Evolutionary conservation across 2,888 invertebrate species (phyloP).

Genomic region (Blomia tropicalis): DNA sequence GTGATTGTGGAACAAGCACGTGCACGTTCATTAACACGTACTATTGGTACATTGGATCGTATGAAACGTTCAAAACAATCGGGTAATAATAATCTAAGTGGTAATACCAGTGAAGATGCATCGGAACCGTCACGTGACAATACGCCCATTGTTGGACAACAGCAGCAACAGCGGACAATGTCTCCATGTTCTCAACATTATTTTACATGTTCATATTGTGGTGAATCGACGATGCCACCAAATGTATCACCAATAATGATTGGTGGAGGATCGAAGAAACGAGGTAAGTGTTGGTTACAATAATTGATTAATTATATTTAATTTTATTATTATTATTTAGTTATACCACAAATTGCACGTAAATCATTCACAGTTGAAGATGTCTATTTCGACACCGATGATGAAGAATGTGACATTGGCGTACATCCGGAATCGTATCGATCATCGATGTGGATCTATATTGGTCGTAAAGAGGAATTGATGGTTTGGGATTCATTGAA

Average conservation of each 20-base stretch:
- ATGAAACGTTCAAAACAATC: neutral
- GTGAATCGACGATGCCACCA: constrained; percentile 22
- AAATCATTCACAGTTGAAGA: constrained; percentile 24
- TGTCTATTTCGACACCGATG: constrained; percentile 22
- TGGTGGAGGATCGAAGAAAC: neutral
- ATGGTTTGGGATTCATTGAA: constrained; percentile 43
- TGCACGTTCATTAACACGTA: constrained; percentile 15
- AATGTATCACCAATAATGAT: constrained; percentile 12
- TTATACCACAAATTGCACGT: constrained; percentile 10
- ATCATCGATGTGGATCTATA: constrained; percentile 55
- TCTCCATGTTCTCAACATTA: constrained; percentile 23
- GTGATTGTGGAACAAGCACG: constrained; percentile 4
- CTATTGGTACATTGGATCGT: neutral
- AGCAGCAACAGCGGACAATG: neutral
- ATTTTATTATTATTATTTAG: too few relatives aligned
- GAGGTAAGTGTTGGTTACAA: too few relatives aligned
- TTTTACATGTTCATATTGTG: constrained; percentile 24
- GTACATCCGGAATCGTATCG: constrained; percentile 58
- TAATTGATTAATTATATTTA: too few relatives aligned
- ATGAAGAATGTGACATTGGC: constrained; percentile 37
- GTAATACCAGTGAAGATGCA: constrained; percentile 7
- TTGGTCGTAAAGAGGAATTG: constrained; percentile 53
- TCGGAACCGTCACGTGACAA: constrained; percentile 1
- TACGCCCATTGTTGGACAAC: neutral
- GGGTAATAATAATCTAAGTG: neutral